Base-by-base conservation (phyloP, 2,113 vertebrate genomes). In the Nannobrachium achirus region DNA sequence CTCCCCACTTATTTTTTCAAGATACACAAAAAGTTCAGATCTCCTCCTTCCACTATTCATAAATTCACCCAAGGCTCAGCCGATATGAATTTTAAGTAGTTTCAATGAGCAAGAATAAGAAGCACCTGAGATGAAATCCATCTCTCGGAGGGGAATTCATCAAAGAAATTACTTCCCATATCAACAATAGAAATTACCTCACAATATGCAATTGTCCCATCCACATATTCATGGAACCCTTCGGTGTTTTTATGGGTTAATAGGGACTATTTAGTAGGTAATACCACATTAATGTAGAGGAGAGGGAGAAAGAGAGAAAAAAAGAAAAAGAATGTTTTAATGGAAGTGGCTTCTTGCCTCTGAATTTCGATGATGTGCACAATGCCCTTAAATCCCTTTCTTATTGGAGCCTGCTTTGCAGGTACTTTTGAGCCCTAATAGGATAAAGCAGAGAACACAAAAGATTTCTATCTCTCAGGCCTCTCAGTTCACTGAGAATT, bases 181-280 rank as follows among this genome's bases (percentile, higher is more conserved):
- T 87, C 88, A 88, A 90, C 90, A 91, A 91, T 90, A 90, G 87
- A 91, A 90, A 91, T 90, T 90, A 91, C 85, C 85, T 85, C 83
- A 91, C 90, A 89, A 89, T 89, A 81, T 89, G 80, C 83, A 78
- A 86, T 90, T 88, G 88, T 89, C 88, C 88, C 78, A 80, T 86
- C 78, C 75, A 78, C 86, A 89, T 84, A 90, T 92, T 90, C 85
- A 91, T 82, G 90, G 82, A 81, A 85, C 77, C 85, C 81, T 84
- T 87, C 87, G 84, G 81, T 88, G 82, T 86, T 88, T 89, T 86
- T 91, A 81, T 86, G 80, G 67, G 79, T 81, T 81, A 88, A 86
- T 84, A 82, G 80, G 82, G 85, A 89, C 88, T 87, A 87, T 89
- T 91, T 91, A 92, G 88, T 82, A 84, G 80, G 78, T 87, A 85